Evolutionary conservation across 2,113 vertebrate species (phyloP).

Genomic region (Prionailurus viverrinus): DNA sequence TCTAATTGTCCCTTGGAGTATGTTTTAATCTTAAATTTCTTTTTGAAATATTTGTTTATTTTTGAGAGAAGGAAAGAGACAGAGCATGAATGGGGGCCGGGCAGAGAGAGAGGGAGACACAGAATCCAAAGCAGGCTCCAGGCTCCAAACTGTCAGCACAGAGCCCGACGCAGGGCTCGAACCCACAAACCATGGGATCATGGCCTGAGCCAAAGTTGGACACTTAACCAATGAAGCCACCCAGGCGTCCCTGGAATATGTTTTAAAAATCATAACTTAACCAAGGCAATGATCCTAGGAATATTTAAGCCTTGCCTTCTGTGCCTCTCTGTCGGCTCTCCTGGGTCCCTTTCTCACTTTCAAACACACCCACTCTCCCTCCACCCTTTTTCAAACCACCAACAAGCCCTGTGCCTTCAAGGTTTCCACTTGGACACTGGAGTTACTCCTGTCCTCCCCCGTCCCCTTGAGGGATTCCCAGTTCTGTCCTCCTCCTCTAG

Average conservation of each 20-base stretch:
- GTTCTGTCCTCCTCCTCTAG: neutral
- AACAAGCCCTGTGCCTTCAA: neutral
- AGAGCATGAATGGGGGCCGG: no score
- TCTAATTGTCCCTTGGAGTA: neutral
- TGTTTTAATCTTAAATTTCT: neutral
- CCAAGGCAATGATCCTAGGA: neutral
- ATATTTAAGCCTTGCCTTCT: neutral
- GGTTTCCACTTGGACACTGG: neutral
- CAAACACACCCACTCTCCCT: neutral
- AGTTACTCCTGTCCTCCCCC: neutral
- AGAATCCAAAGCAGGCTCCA: no score
- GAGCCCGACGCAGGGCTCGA: no score
- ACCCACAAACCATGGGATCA: no score
- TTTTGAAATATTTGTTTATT: no score
- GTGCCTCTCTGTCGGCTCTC: neutral
- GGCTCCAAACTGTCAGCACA: no score
- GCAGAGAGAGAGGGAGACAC: no score
- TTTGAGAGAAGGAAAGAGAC: no score
- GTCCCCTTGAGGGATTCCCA: neutral
- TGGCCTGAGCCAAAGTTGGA: no score
- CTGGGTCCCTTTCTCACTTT: neutral
- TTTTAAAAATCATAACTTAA: conserved; percentile 7
- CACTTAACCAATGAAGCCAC: no score
- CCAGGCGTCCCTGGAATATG: neutral
- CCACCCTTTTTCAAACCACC: neutral